phyloP scores from a whole-genome alignment of 1,140 invertebrate species.

The Leptopilina clavipes region DNA sequence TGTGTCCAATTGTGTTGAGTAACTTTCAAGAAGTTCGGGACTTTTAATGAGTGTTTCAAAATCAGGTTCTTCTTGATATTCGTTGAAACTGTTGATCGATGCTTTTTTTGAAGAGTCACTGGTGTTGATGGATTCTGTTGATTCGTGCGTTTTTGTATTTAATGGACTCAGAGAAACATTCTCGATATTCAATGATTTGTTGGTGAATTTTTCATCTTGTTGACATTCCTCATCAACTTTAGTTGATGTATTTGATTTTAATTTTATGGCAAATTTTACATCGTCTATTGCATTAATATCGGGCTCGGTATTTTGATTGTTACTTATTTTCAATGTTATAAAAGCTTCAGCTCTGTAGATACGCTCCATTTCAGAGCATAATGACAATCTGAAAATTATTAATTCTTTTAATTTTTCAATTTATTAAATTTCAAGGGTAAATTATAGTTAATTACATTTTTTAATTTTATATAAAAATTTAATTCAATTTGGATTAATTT shows the following conservation, averaged over 20 bases:
- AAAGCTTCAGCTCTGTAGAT: slow-evolving; percentile 66
- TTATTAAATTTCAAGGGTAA: too few species aligned
- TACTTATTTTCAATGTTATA: slow-evolving; percentile 59
- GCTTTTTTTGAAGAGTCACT: slow-evolving; percentile 34
- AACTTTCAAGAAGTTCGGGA: slow-evolving; percentile 38
- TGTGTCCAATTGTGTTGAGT: slow-evolving; percentile 17
- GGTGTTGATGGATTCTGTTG: not conserved
- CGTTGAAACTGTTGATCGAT: slow-evolving; percentile 9
- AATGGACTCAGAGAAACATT: not conserved
- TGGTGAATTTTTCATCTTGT: slow-evolving; percentile 44
- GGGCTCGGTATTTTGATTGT: not conserved
- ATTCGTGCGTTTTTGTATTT: slow-evolving; percentile 29
- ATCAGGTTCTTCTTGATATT: slow-evolving; percentile 33
- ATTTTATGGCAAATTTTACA: slow-evolving; percentile 50
- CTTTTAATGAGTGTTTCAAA: slow-evolving; percentile 34
- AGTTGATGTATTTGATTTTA: slow-evolving; percentile 40
- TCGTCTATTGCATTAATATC: slow-evolving; percentile 43
- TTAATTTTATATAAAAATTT: too few species aligned
- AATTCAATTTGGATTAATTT: too few species aligned
- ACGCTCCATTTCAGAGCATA: slow-evolving; percentile 41
- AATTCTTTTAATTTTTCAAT: not conserved
- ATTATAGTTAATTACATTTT: too few species aligned
- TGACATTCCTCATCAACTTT: slow-evolving; percentile 38
- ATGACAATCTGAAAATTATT: slow-evolving; percentile 5
- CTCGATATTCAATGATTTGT: slow-evolving; percentile 40